These are phyloP conservation scores for Lordiphosa mommai DNA, from an alignment of 1,140 invertebrate species.

Conservation along the genomic window DNA sequence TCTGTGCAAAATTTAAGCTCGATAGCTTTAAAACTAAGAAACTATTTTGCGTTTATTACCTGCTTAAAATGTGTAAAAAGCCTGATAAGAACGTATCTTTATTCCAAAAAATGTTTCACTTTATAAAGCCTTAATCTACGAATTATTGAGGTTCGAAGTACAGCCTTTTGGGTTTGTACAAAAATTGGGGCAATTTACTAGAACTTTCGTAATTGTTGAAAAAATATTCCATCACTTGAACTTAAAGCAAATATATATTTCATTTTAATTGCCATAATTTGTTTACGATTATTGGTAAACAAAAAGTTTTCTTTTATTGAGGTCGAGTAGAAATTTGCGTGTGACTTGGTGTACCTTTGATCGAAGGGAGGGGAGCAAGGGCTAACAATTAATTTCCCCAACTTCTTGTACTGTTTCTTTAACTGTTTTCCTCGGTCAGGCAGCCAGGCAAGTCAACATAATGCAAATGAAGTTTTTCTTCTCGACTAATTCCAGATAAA, in stretches of 20 bases:
- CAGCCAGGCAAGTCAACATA: not conserved
- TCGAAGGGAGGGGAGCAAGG: not conserved
- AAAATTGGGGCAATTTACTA: not conserved
- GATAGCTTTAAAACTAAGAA: no score
- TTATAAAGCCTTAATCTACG: no score
- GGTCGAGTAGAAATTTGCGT: conserved; percentile 61
- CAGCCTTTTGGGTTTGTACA: no score
- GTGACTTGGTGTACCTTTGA: conserved; percentile 28
- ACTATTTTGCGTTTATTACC: no score
- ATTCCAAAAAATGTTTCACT: no score
- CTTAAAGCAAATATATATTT: conserved; percentile 43
- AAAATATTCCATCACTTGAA: not conserved
- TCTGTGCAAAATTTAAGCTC: no score
- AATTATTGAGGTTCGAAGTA: no score
- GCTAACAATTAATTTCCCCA: no score
- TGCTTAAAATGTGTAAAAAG: no score
- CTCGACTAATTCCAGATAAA: conserved; percentile 12
- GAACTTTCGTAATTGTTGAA: no score
- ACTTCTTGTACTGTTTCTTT: not conserved
- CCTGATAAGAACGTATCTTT: no score
- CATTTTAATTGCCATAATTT: conserved; percentile 70
- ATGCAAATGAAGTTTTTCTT: not conserved
- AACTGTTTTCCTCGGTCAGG: not conserved
- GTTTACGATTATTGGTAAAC: conserved; percentile 67
- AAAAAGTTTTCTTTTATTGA: conserved; percentile 25